Base-by-base conservation (phyloP, 1,140 invertebrate species). In the Anastrepha obliqua region DNA sequence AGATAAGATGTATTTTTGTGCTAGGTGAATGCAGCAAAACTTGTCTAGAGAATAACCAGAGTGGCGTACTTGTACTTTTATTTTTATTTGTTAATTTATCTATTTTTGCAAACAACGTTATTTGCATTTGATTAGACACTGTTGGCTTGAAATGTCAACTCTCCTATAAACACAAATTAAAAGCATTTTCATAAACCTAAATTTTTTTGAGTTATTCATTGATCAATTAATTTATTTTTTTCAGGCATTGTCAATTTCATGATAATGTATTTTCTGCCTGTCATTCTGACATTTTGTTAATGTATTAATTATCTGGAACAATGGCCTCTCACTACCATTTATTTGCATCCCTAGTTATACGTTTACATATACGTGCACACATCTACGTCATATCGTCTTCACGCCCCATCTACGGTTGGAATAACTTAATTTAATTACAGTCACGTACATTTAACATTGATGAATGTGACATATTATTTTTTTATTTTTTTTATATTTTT, bases 291-390 rank as follows among this genome's bases (percentile, higher is more conserved):
- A 47, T 74, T 20, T 39, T 29, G 44, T 51, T 74, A 74, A 47
- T 67, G 15, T n/a, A 74, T 74, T 42, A 74, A 74, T 74, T 74
- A 17, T 74, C 65, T n/a, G 15, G 44, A 74, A 51, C 13, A 70
- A 13, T n/a, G 2, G 9, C 6, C 7, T n/a, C 44, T 17, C 17
- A 17, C 8, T 64, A 13, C 0, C 5, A 15, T 3, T 17, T 6
- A n/a, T 8, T 47, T 74, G 15, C 11, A 51, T 51, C 17, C 15
- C 7, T 74, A 74, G 3, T 0, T 15, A 47, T 4, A n/a, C 6
- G 13, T n/a, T 1, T 3, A 64, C 17, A 15, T 64, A 64, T 17
- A n/a, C 17, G 1, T 64, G 60, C 55, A 58, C 7, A 58, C 7
- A 58, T 7, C 7, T 58, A 58, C 13, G 55, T 58, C 0, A 58